Conservation (phyloP, 2,797 vertebrate species). For the Peromyscus attwateri region DNA sequence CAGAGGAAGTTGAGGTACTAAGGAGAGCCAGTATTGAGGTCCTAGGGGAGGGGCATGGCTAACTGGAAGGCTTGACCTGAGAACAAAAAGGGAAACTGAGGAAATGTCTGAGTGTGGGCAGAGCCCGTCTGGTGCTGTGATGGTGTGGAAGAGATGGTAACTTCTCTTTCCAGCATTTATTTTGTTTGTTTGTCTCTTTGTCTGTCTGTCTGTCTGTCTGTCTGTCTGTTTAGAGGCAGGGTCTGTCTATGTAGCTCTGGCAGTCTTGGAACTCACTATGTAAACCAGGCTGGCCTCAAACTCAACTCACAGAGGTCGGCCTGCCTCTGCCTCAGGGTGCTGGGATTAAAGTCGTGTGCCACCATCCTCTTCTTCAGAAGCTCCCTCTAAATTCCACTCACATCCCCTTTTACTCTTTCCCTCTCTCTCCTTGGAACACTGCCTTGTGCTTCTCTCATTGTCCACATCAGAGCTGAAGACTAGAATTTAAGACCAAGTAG, state of each 20-base stretch:
- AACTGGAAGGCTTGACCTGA: not conserved
- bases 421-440: not conserved
- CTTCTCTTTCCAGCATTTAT: not conserved
- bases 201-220: not conserved
- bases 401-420: not conserved
- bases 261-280: not conserved
- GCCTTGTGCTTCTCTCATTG: constrained; percentile 2
- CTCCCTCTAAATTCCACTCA: not conserved
- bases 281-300: not conserved
- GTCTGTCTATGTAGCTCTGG: not conserved
- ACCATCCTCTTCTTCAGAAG: constrained; percentile 17
- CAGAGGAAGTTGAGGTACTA: not conserved
- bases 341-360: not conserved
- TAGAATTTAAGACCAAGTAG: constrained; percentile 31
- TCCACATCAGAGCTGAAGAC: not conserved
- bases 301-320: not conserved
- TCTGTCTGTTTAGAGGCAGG: not conserved
- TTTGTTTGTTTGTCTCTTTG: not conserved
- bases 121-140: not conserved
- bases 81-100: not conserved
- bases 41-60: not conserved
- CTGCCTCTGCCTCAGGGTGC: not conserved
- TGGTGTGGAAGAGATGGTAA: not conserved
- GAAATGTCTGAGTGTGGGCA: not conserved
- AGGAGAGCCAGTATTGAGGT: not conserved